Percentiles rank a stretch among this genome's conserved stretches.
Conservation (phyloP, 2,797 vertebrate genomes). For the Poeciliopsis turneri region DNA sequence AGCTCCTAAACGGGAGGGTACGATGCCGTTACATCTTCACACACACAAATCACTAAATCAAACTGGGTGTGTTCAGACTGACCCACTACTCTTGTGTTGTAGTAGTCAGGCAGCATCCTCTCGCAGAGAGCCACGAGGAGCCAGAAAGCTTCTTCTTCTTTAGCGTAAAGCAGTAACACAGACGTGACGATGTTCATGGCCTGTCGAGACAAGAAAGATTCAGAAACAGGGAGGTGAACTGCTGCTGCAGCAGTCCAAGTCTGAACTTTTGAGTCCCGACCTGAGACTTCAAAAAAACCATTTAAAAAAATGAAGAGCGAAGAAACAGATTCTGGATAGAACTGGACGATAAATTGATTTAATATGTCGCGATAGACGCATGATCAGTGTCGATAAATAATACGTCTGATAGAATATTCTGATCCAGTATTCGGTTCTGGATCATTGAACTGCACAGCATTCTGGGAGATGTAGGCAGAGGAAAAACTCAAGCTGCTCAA, state of each 20-base stretch:
- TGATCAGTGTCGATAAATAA: too few species aligned
- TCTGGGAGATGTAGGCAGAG: too few species aligned
- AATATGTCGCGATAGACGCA: too few species aligned
- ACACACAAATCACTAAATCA: slow-evolving; percentile 1
- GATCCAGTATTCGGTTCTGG: too few species aligned
- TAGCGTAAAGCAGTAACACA: slow-evolving; percentile 93
- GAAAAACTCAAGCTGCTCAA: too few species aligned
- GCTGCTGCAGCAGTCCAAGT: background rate
- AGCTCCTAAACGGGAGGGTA: slow-evolving; percentile 80
- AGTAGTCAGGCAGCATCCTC: slow-evolving; percentile 97
- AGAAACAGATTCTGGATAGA: too few species aligned
- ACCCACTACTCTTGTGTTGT: slow-evolving; percentile 98
- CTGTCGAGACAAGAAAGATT: slow-evolving; percentile 64
- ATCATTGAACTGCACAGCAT: too few species aligned
- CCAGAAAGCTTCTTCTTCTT: slow-evolving; percentile 99
- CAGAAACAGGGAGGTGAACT: background rate
- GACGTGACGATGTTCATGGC: slow-evolving; percentile 99
- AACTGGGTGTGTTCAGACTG: slow-evolving; percentile 52
- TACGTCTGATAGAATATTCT: too few species aligned
- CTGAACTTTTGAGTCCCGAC: too few species aligned
- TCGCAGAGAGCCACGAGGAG: slow-evolving; percentile 95
- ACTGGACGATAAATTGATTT: too few species aligned
- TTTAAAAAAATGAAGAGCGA: too few species aligned
- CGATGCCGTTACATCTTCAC: background rate
- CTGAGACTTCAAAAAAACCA: too few species aligned